phyloP scores from a whole-genome alignment of 2,797 vertebrate species.

The Ctenopoma multispine region DNA sequence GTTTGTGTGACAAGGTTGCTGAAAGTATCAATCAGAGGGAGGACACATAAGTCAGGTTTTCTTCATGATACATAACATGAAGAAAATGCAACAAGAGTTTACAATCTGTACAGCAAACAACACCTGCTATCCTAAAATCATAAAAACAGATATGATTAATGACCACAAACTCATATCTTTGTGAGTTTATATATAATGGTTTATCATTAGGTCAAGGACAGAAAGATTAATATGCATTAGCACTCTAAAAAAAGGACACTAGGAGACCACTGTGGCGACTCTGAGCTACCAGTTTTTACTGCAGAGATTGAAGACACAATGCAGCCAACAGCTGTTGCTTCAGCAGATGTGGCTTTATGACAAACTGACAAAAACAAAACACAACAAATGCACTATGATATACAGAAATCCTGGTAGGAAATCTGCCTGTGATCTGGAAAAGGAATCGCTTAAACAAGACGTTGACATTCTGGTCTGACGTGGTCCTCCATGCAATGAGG shows the following conservation, averaged over 20 bases:
- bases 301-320: not conserved
- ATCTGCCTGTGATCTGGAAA: not conserved
- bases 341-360: not conserved
- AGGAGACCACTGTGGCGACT: not conserved
- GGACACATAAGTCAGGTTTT: too few species aligned
- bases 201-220: not conserved
- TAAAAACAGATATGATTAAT: not conserved
- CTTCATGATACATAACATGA: too few species aligned
- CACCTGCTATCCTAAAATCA: not conserved
- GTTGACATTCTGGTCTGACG: constrained; percentile 3
- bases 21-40: too few species aligned
- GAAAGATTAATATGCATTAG: not conserved
- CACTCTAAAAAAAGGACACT: not conserved
- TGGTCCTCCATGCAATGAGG: not conserved
- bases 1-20: not conserved
- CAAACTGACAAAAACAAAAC: constrained; percentile 7
- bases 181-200: not conserved
- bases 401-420: constrained; percentile 7
- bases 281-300: not conserved
- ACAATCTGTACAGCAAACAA: not conserved
- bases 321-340: constrained; percentile 17
- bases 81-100: not conserved
- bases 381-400: too few species aligned
- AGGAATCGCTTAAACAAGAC: too few species aligned
- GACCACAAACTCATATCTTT: not conserved